Conservation (phyloP, 1,140 invertebrate genomes). For the Drosophila punjabiensis region DNA sequence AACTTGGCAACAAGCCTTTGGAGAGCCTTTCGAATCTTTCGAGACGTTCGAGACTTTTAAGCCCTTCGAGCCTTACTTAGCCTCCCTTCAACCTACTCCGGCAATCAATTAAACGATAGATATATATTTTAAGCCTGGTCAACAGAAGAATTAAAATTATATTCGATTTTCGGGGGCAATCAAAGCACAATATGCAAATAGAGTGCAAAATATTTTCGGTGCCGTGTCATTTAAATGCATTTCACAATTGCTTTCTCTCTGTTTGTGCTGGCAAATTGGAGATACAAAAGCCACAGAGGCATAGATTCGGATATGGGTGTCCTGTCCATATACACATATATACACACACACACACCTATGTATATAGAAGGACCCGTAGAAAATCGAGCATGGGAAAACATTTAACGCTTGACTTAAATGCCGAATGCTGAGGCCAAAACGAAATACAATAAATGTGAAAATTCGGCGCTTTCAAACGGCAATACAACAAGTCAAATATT, state of each 20-base stretch:
- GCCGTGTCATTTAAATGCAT: conserved; percentile 67
- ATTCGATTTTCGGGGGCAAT: conserved; percentile 44
- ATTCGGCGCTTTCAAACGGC: conserved; percentile 53
- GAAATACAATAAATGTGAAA: conserved; percentile 36
- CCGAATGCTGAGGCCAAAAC: conserved; percentile 42
- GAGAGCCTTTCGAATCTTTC: neutral
- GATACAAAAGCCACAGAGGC: conserved; percentile 54
- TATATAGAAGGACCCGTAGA: conserved; percentile 41
- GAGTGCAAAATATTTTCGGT: conserved; percentile 49
- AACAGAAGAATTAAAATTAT: conserved; percentile 48
- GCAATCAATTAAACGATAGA: conserved; percentile 65
- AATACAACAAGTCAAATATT: conserved; percentile 81
- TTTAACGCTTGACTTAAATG: conserved; percentile 74
- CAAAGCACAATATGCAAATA: conserved; percentile 59
- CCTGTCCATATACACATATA: conserved; percentile 7
- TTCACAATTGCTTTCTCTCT: conserved; percentile 66
- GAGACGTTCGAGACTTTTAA: neutral
- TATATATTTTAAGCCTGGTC: conserved; percentile 33
- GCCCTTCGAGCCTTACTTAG: conserved; percentile 3
- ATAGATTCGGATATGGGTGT: conserved; percentile 45
- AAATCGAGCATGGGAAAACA: conserved; percentile 68
- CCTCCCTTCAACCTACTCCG: conserved; percentile 19
- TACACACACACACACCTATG: neutral
- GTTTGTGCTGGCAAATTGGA: conserved; percentile 65
- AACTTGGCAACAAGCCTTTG: conserved; percentile 10